phyloP scores from a whole-genome alignment of 2,797 vertebrate species.

The Sebastes steindachneri region DNA sequence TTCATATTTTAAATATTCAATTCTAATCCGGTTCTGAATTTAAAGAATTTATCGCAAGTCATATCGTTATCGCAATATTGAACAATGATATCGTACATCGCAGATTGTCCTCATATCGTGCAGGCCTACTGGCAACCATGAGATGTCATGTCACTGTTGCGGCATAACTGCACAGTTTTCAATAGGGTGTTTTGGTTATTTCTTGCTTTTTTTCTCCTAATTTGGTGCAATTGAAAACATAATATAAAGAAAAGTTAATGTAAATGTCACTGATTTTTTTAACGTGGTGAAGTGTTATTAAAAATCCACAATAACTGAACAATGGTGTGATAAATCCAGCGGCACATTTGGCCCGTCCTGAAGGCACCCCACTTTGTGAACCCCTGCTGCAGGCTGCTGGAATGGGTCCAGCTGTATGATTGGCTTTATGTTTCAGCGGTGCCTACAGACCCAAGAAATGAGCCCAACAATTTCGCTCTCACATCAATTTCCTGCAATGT shows the following conservation, averaged over 20 bases:
- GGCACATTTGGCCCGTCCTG: neutral
- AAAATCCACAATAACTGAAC: neutral
- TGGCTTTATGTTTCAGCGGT: constrained; percentile 1
- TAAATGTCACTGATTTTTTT: neutral
- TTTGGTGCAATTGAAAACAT: neutral
- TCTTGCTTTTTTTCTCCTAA: neutral
- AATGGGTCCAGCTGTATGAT: constrained; percentile 18
- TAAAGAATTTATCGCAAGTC: too few relatives aligned
- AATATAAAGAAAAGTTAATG: neutral
- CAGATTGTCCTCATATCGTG: too few relatives aligned
- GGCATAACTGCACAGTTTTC: neutral
- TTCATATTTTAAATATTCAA: too few relatives aligned
- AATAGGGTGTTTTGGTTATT: neutral
- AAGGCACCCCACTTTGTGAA: neutral
- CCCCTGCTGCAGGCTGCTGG: neutral
- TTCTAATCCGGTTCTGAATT: too few relatives aligned
- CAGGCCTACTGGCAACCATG: too few relatives aligned
- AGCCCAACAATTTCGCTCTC: neutral
- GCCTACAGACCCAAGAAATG: constrained; percentile 5
- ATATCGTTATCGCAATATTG: too few relatives aligned
- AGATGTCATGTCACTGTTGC: neutral
- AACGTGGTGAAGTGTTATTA: neutral
- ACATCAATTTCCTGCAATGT: constrained; percentile 8
- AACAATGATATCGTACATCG: too few relatives aligned
- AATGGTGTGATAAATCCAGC: neutral